These are phyloP conservation scores for Periparus ater DNA, from an alignment of 2,797 vertebrate genomes.

Conservation along the genomic window DNA sequence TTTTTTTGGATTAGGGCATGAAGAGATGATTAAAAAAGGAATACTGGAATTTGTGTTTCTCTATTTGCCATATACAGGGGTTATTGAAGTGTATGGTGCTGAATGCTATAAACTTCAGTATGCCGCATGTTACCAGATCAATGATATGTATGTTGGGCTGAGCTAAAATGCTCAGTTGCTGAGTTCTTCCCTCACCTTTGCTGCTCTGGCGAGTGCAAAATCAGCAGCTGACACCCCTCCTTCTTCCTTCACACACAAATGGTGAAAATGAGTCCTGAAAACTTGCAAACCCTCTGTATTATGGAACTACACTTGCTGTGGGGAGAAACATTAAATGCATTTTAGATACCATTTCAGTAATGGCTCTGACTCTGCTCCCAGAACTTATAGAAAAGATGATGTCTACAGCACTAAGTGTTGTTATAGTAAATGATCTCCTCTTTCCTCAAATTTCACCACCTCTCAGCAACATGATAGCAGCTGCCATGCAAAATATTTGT, in stretches of 20 bases:
- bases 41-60: background rate
- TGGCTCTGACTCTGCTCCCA: background rate
- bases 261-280: background rate
- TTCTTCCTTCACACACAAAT: background rate
- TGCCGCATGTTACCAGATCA: background rate
- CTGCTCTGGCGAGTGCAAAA: slow-evolving; percentile 36
- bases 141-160: background rate
- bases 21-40: background rate
- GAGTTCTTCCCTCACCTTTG: background rate
- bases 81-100: background rate
- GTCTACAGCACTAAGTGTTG: background rate
- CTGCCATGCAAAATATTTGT: background rate
- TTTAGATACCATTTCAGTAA: background rate
- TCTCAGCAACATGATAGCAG: background rate
- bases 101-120: background rate
- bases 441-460: background rate
- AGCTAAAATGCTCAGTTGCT: slow-evolving; percentile 3
- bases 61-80: background rate
- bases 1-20: background rate
- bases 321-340: background rate
- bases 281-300: background rate
- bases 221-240: background rate
- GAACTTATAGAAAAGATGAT: background rate
- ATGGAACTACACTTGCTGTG: background rate
- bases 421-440: background rate